Evolutionary conservation across 37 sponge, comb jelly and placozoan species (phyloP).

Genomic region (Spongilla lacustris): DNA sequence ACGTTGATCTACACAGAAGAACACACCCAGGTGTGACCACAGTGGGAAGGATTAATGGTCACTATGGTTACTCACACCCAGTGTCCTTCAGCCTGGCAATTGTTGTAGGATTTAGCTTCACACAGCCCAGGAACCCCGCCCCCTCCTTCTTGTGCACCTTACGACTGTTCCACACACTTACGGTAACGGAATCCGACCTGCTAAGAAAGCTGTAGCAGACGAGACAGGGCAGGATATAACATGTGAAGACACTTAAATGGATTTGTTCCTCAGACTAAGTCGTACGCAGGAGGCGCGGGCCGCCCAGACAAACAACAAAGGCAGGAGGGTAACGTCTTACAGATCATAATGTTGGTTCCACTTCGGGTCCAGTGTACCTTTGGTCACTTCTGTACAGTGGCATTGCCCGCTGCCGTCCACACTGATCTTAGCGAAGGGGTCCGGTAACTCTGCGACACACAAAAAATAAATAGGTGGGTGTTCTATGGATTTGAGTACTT

Average conservation of each 20-base stretch:
- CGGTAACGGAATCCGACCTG: slow-evolving; percentile 71
- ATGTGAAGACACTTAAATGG: background rate
- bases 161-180: slow-evolving; percentile 84
- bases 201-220: slow-evolving; percentile 67
- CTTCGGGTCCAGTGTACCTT: slow-evolving; percentile 88
- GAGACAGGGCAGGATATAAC: background rate
- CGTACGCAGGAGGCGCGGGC: background rate
- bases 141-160: slow-evolving; percentile 72
- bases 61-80: slow-evolving; percentile 88
- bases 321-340: slow-evolving; percentile 48
- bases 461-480: slow-evolving; percentile 2
- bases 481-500: slow-evolving; percentile 57
- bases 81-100: slow-evolving; percentile 89
- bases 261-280: background rate
- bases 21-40: background rate
- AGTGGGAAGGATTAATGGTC: background rate
- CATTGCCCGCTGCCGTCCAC: slow-evolving; percentile 95
- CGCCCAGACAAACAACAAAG: background rate
- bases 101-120: slow-evolving; percentile 61
- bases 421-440: slow-evolving; percentile 93
- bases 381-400: slow-evolving; percentile 84
- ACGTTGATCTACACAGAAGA: slow-evolving; percentile 73
- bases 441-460: slow-evolving; percentile 74
- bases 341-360: slow-evolving; percentile 96
- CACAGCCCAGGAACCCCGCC: slow-evolving; percentile 95